Conservation (phyloP, 2,113 vertebrate species). For the Coptodon rendalli region DNA sequence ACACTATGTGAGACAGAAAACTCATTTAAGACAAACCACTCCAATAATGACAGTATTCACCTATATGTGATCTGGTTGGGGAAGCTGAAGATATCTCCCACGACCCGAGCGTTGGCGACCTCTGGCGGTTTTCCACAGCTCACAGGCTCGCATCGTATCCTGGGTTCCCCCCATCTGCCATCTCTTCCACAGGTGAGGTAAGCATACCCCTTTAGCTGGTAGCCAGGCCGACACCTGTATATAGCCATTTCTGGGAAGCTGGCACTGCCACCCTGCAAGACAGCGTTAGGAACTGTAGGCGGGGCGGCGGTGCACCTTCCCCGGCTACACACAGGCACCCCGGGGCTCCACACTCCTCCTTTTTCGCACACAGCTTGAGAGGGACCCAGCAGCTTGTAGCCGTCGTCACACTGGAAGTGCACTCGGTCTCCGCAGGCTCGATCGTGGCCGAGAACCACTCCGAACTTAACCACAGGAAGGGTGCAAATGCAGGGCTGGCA, state of each 20-base stretch:
- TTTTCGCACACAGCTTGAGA: constrained; percentile 79
- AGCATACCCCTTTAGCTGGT: constrained; percentile 72
- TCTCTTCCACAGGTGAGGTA: constrained; percentile 80
- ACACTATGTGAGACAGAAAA: neutral
- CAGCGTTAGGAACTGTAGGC: constrained; percentile 78
- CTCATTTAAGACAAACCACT: neutral
- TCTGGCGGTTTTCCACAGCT: constrained; percentile 84
- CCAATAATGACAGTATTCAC: constrained; percentile 64
- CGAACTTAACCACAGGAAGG: constrained; percentile 76
- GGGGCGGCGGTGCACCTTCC: constrained; percentile 79
- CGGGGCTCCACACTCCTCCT: constrained; percentile 83
- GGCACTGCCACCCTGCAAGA: constrained; percentile 75
- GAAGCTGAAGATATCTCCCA: constrained; percentile 76
- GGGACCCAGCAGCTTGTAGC: constrained; percentile 83
- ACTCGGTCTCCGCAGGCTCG: constrained; percentile 78
- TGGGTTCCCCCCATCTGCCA: constrained; percentile 83
- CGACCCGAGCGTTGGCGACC: constrained; percentile 73
- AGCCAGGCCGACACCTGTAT: constrained; percentile 85
- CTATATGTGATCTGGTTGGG: constrained; percentile 84
- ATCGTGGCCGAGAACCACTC: constrained; percentile 67
- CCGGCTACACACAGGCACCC: constrained; percentile 80
- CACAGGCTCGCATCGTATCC: constrained; percentile 80
- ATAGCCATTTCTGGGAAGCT: constrained; percentile 75
- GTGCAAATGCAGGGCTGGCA: constrained; percentile 82
- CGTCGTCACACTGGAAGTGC: constrained; percentile 79